Conservation (phyloP, 1,140 invertebrate species). For the Drosophila oshimai region DNA sequence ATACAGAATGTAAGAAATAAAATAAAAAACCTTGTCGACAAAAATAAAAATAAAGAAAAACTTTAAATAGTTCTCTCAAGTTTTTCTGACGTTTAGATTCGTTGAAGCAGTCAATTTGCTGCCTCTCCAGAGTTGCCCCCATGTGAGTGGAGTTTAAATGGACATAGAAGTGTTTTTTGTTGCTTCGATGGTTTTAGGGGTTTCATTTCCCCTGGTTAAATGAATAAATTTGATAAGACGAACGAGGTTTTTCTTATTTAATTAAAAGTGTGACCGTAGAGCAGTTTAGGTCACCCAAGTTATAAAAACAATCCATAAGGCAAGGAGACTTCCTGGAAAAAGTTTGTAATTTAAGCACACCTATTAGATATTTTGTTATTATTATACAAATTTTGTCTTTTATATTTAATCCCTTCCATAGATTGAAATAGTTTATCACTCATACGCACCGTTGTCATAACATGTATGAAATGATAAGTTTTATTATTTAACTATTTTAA, state of each 20-base stretch:
- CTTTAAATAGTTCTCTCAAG: conserved; percentile 60
- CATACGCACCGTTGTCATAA: too few species aligned
- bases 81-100: conserved; percentile 54
- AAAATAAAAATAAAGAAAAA: conserved; percentile 42
- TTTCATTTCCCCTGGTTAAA: not conserved
- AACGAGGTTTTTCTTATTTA: not conserved
- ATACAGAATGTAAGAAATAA: conserved; percentile 33
- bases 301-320: too few species aligned
- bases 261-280: not conserved
- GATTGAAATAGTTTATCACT: too few species aligned
- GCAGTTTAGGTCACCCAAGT: too few species aligned
- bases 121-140: conserved; percentile 38
- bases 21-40: conserved; percentile 39
- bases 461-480: too few species aligned
- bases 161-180: not conserved
- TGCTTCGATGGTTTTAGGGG: not conserved
- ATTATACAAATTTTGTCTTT: too few species aligned
- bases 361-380: too few species aligned
- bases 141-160: conserved; percentile 17
- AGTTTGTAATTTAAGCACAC: too few species aligned
- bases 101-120: conserved; percentile 67
- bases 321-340: too few species aligned
- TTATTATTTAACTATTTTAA: too few species aligned
- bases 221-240: not conserved
- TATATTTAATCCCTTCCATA: too few species aligned